Evolutionary conservation across 2,888 invertebrate species (phyloP).

Genomic region (Ditula angustiorana): DNA sequence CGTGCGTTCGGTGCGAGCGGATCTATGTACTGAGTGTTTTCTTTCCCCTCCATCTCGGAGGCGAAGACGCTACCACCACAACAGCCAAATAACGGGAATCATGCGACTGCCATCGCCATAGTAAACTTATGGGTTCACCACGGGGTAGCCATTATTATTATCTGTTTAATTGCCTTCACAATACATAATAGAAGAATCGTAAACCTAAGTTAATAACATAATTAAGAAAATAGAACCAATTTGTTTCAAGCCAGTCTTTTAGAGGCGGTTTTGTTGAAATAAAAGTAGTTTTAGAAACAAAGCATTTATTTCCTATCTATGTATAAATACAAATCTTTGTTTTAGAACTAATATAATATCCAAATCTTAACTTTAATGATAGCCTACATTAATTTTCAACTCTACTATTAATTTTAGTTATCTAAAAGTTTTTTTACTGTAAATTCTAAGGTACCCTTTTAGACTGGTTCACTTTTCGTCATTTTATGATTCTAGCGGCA

Average conservation of each 20-base stretch:
- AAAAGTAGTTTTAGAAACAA: conserved; percentile 18
- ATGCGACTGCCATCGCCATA: conserved; percentile 38
- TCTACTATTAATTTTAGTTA: background rate
- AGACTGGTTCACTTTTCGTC: too few relatives aligned
- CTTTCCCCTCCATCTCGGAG: conserved; percentile 53
- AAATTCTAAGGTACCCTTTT: background rate
- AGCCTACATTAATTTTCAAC: background rate
- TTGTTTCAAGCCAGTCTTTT: background rate
- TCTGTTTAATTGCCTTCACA: too few relatives aligned
- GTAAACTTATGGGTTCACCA: conserved; percentile 30
- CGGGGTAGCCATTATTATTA: conserved; percentile 19
- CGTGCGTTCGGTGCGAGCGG: conserved; percentile 63
- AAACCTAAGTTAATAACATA: too few relatives aligned
- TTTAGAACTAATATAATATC: background rate
- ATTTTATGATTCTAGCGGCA: too few relatives aligned
- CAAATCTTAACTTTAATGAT: conserved; percentile 6
- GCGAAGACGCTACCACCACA: conserved; percentile 48
- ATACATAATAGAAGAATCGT: too few relatives aligned
- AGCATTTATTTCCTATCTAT: conserved; percentile 21
- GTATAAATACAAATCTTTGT: conserved; percentile 3
- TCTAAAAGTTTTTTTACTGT: background rate
- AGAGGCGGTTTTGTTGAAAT: background rate
- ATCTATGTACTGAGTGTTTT: conserved; percentile 72
- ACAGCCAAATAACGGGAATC: conserved; percentile 56
- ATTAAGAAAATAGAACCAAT: conserved; percentile 10